Conservation (phyloP, 1,140 invertebrate genomes). For the Meteorus sp. region DNA sequence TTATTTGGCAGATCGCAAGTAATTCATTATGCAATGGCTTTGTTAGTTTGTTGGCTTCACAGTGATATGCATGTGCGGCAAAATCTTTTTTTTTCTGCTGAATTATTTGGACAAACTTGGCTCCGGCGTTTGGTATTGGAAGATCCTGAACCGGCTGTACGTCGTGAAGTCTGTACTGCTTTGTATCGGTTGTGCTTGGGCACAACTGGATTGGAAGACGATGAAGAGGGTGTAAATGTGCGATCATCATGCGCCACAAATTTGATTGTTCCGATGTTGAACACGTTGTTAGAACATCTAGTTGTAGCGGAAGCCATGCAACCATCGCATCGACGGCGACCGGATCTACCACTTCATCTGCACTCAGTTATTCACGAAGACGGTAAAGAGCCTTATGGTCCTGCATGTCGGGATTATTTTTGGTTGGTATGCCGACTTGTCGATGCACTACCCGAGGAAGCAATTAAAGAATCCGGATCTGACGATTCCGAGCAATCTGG, state of each 20-base stretch:
- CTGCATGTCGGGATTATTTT: slow-evolving; percentile 91
- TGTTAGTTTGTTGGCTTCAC: slow-evolving; percentile 82
- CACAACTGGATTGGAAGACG: slow-evolving; percentile 62
- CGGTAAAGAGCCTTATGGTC: slow-evolving; percentile 89
- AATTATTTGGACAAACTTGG: slow-evolving; percentile 68
- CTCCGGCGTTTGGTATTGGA: slow-evolving; percentile 77
- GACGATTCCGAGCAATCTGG: slow-evolving; percentile 57
- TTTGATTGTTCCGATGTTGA: slow-evolving; percentile 77
- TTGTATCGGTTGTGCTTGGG: slow-evolving; percentile 85
- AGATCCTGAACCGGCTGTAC: slow-evolving; percentile 82
- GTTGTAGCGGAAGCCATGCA: slow-evolving; percentile 83
- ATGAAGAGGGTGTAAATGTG: slow-evolving; percentile 63
- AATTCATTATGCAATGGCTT: slow-evolving; percentile 78
- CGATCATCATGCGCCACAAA: slow-evolving; percentile 60
- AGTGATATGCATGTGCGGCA: slow-evolving; percentile 69
- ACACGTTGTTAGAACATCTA: slow-evolving; percentile 77
- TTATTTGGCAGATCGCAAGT: slow-evolving; percentile 85
- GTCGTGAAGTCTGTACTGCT: slow-evolving; percentile 86
- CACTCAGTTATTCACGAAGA: slow-evolving; percentile 68
- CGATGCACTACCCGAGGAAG: slow-evolving; percentile 79
- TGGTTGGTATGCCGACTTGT: slow-evolving; percentile 87
- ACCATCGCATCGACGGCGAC: slow-evolving; percentile 63
- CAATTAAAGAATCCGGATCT: slow-evolving; percentile 67
- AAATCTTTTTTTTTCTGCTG: slow-evolving; percentile 66
- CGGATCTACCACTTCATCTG: slow-evolving; percentile 54